Evolutionary conservation across 1,140 invertebrate species (phyloP), one percentile per base, ranked within the genome.

Genomic region (Pararge aegeria): DNA sequence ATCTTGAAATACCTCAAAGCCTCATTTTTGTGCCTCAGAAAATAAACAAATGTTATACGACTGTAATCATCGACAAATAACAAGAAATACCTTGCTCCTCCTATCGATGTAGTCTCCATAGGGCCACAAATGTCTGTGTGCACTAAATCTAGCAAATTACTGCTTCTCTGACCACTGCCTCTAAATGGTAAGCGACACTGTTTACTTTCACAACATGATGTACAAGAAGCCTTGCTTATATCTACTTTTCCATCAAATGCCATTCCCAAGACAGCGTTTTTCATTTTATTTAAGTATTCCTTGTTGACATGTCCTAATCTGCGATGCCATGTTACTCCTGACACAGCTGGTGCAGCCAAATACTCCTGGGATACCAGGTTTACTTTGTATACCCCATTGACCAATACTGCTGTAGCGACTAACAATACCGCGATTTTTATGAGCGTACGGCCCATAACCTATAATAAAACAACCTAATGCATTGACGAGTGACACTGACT

Each of bases 111-210:
- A 12, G n/a, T 15, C 12, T 48, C 29, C 54, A 57, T 57, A 5
- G 61, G 61, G 2, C 55, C 55, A 53, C 66, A 78, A 0, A 80
- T 34, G 54, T 81, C 76, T 5, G 68, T 62, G 51, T 81, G 72
- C 5, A 78, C 52, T 1, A 76, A 19, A 15, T 75, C 51, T 38
- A 71, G 37, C 27, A 76, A 9, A 13, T 56, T 13, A 52, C 9
- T 53, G 16, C 52, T 55, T 49, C 53, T 60, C 1, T 20, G 20
- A 0, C 38, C 37, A 9, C 12, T 37, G 13, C 34, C 20, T 15
- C 24, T 12, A 42, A 67, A 66, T 30, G 64, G 59, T 51, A 58
- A 50, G 0, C 64, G 16, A 27, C 38, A n/a, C 13, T 66, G 58
- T 27, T 67, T 67, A 0, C 55, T 55, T 55, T 62, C 46, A 53